Base-by-base conservation (phyloP, 2,113 vertebrate species). In the Pseudopipra pipra region DNA sequence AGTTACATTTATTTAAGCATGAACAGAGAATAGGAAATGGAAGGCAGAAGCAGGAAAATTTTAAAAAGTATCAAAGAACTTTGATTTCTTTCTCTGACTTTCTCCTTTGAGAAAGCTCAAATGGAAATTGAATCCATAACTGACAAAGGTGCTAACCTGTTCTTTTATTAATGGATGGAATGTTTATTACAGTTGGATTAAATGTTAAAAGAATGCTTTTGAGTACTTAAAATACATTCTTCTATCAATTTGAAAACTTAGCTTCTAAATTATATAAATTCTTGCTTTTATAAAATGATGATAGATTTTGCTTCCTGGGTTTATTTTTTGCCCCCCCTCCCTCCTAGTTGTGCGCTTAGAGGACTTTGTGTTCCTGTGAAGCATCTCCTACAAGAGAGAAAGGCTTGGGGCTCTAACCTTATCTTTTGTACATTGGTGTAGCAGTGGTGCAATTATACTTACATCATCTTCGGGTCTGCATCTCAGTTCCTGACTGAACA, bases 111-210 rank as follows among this genome's bases (percentile, higher is more conserved):
- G 44, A 30, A 37, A 80, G 39, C 8, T 61, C 27, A 79, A 63
- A 23, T 52, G 28, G 41, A 54, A 83, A 47, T 47, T 39, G 63
- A 77, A 63, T 87, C 41, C 2, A 1, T 79, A 59, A 39, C 11
- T 75, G 24, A 30, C 6, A 46, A 55, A 79, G 23, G 4, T 0
- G 0, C 28, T 88, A 61, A 17, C 4, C 14, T 52, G 3, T 5
- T 27, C 37, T 39, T 66, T 75, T 30, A 9, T 65, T 83, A 44
- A 52, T 54, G 14, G 10, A 18, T 61, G 14, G 12, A 66, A 33
- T 55, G 3, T n/a, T 68, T 85, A 8, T 43, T 85, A 16, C 52
- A 58, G 22, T 44, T 71, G 4, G 16, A 58, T 46, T 43, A 72
- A 79, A 2, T 30, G 28, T 58, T 93, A 23, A 66, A 80, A 87